These are phyloP conservation scores for Bagarius yarrelli DNA, from an alignment of 2,113 vertebrate genomes.

Conservation along the genomic window DNA sequence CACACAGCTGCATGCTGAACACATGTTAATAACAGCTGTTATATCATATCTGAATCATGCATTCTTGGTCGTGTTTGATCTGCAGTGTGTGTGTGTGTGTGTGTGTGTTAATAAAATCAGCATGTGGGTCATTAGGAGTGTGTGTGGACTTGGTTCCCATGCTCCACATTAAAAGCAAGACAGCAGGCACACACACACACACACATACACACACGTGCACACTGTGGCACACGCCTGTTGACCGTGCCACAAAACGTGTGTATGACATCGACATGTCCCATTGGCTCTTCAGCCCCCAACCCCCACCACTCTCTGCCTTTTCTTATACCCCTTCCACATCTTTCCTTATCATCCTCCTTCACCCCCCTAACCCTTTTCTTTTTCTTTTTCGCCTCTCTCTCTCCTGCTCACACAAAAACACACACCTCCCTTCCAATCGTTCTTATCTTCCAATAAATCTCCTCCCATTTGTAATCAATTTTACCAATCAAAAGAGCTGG, in stretches of 20 bases:
- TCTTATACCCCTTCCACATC: conserved; percentile 56
- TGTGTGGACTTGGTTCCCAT: conserved; percentile 52
- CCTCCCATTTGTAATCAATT: conserved; percentile 60
- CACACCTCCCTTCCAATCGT: conserved; percentile 31
- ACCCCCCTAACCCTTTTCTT: conserved; percentile 26
- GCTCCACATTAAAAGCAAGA: conserved; percentile 51
- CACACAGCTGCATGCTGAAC: not conserved
- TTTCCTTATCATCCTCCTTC: conserved; percentile 38
- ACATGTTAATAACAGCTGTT: not conserved
- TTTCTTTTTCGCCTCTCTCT: conserved; percentile 1
- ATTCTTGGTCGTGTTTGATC: not conserved
- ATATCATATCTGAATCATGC: conserved; percentile 8
- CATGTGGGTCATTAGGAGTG: conserved; percentile 66
- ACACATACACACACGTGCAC: conserved; percentile 8
- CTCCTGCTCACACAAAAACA: conserved; percentile 21
- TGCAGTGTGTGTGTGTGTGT: conserved; percentile 3
- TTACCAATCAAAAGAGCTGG: conserved; percentile 72
- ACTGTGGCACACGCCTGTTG: conserved; percentile 77
- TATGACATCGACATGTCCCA: conserved; percentile 59
- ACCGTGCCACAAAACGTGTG: conserved; percentile 73
- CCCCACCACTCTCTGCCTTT: conserved; percentile 34
- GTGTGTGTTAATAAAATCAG: conserved; percentile 69
- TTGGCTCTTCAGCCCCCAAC: conserved; percentile 32
- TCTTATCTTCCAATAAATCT: conserved; percentile 23
- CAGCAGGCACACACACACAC: conserved; percentile 63